phyloP scores from a whole-genome alignment of 2,113 vertebrate genomes.

The Procavia capensis region DNA sequence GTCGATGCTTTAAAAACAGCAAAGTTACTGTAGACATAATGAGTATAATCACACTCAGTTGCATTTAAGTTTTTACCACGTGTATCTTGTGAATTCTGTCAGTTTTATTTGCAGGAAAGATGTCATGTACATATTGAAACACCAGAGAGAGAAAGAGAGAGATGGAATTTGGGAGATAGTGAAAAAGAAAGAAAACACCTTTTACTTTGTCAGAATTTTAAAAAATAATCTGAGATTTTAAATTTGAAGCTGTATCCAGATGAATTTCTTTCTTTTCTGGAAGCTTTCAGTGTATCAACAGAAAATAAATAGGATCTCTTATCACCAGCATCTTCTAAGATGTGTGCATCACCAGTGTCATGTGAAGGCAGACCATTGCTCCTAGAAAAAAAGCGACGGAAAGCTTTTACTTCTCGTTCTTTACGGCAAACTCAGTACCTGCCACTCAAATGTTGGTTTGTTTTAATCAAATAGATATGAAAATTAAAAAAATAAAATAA shows the following conservation, averaged over 20 bases:
- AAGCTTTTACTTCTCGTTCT: not conserved
- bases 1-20: not conserved
- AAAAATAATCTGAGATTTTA: not conserved
- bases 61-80: not conserved
- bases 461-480: not conserved
- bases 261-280: not conserved
- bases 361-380: not conserved
- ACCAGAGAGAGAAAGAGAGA: not conserved
- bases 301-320: not conserved
- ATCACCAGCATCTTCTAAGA: not conserved
- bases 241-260: constrained; percentile 2
- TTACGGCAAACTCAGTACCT: not conserved
- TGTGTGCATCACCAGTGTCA: not conserved
- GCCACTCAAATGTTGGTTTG: not conserved
- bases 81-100: not conserved
- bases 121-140: not conserved
- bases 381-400: not conserved
- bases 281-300: not conserved
- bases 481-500: not conserved
- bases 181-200: not conserved
- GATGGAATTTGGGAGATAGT: not conserved
- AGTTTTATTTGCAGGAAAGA: not conserved
- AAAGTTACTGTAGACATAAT: not conserved
- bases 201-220: not conserved
- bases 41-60: not conserved